A percentile compares a stretch with the other conserved stretches of the same genome.
Evolutionary conservation across 1,140 invertebrate species (phyloP).

Genomic region (Zelostemma sp.): DNA sequence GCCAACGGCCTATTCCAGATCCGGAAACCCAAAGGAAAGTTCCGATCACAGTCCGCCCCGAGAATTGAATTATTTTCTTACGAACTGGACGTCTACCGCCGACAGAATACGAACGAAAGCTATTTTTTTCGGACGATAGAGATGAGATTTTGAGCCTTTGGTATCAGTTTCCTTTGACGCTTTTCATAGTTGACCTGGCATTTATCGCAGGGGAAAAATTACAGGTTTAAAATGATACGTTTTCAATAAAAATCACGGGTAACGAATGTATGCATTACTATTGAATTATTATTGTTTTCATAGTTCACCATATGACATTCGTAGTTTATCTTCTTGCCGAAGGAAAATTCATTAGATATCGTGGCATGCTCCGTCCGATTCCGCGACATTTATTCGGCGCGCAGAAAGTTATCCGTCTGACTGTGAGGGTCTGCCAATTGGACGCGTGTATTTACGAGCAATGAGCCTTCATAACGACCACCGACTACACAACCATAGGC

Average conservation of each 20-base stretch:
- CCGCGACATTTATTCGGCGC: constrained; percentile 12
- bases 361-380: too few relatives aligned
- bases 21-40: constrained; percentile 45
- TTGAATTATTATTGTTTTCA: too few relatives aligned
- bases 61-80: constrained; percentile 59
- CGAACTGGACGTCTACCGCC: constrained; percentile 10
- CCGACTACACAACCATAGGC: constrained; percentile 35
- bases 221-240: too few relatives aligned
- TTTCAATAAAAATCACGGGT: too few relatives aligned
- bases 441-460: constrained; percentile 35
- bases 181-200: background rate
- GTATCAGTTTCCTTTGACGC: background rate
- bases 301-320: too few relatives aligned
- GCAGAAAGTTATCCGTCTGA: constrained; percentile 18
- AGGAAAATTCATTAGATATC: too few relatives aligned
- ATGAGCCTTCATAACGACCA: constrained; percentile 35
- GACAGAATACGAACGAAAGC: background rate
- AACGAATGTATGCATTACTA: too few relatives aligned
- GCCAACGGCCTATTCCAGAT: constrained; percentile 30
- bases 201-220: too few relatives aligned
- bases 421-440: constrained; percentile 24
- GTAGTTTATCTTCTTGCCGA: too few relatives aligned
- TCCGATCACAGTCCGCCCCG: constrained; percentile 50
- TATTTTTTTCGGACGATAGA: constrained; percentile 6
- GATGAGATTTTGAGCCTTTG: background rate